Evolutionary conservation across 2,797 vertebrate genomes (phyloP).

Genomic region (Heliangelus exortis): DNA sequence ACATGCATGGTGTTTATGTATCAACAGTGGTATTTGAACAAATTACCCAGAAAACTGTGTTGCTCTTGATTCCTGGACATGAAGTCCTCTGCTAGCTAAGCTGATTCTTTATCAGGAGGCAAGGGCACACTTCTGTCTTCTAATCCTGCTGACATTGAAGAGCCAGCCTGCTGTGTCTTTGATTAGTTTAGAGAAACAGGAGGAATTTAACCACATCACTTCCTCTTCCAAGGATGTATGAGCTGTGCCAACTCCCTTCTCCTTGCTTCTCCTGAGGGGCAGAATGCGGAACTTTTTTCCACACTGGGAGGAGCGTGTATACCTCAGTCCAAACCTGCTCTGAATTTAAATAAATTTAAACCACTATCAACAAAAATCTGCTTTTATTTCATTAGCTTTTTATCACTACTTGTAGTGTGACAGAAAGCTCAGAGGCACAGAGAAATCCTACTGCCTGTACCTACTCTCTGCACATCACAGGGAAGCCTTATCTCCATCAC

Average conservation of each 20-base stretch:
- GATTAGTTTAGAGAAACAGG: background rate
- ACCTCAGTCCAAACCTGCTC: background rate
- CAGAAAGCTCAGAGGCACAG: background rate
- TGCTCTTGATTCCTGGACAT: background rate
- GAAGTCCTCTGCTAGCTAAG: background rate
- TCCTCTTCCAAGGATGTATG: background rate
- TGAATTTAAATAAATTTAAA: background rate
- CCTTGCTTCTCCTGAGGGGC: background rate
- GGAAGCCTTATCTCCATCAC: background rate
- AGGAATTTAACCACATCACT: background rate
- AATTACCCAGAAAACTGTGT: background rate
- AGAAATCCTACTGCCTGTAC: background rate
- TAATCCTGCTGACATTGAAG: background rate
- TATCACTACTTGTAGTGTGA: background rate
- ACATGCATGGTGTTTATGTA: background rate
- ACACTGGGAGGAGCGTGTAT: background rate
- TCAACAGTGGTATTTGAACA: background rate
- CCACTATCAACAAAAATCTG: fast-evolving
- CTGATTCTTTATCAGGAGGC: background rate
- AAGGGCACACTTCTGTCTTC: background rate
- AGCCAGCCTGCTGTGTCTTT: background rate
- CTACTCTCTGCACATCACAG: background rate
- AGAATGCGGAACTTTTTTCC: background rate
- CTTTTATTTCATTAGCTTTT: background rate
- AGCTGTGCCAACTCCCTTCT: background rate